Evolutionary conservation across 2,113 vertebrate genomes (phyloP).

Genomic region (Cheilinus undulatus): DNA sequence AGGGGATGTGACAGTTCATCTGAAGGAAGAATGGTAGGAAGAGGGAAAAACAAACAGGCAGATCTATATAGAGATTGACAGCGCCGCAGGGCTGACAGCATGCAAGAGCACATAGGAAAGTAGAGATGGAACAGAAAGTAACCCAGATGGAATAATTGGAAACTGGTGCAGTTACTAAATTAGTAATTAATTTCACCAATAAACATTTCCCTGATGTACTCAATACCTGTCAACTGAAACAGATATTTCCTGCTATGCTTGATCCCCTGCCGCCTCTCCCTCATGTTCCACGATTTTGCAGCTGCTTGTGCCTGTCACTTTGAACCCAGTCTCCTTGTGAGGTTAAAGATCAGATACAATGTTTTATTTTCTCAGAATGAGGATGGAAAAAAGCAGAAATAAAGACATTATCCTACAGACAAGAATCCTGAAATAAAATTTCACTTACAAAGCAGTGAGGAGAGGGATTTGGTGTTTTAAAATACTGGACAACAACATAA

Average conservation of each 20-base stretch:
- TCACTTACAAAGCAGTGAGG: too few species aligned
- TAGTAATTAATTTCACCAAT: constrained; percentile 57
- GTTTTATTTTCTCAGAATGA: constrained; percentile 10
- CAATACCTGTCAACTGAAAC: constrained; percentile 43
- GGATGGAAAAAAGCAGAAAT: constrained; percentile 16
- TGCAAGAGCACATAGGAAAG: constrained; percentile 36
- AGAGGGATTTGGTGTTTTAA: too few species aligned
- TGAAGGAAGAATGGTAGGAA: constrained; percentile 79
- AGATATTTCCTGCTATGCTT: constrained; percentile 18
- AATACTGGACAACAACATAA: too few species aligned
- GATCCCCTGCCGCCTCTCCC: constrained; percentile 4
- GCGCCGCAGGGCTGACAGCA: constrained; percentile 54
- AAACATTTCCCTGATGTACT: constrained; percentile 60
- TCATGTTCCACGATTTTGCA: constrained; percentile 9
- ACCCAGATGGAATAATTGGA: constrained; percentile 58
- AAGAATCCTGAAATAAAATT: constrained; percentile 19
- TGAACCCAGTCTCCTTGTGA: constrained; percentile 14
- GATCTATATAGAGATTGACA: constrained; percentile 79
- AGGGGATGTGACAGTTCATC: constrained; percentile 84
- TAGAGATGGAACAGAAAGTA: constrained; percentile 55
- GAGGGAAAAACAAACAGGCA: constrained; percentile 76
- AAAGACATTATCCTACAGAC: constrained; percentile 37
- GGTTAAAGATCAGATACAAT: constrained; percentile 3
- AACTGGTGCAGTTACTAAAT: constrained; percentile 56
- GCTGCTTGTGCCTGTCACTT: constrained; percentile 1